A percentile compares a stretch with the other conserved stretches of the same genome.
Evolutionary conservation across 35 echinoderm and acorn worm species (phyloP).

Genomic region (Lytechinus variegatus): DNA sequence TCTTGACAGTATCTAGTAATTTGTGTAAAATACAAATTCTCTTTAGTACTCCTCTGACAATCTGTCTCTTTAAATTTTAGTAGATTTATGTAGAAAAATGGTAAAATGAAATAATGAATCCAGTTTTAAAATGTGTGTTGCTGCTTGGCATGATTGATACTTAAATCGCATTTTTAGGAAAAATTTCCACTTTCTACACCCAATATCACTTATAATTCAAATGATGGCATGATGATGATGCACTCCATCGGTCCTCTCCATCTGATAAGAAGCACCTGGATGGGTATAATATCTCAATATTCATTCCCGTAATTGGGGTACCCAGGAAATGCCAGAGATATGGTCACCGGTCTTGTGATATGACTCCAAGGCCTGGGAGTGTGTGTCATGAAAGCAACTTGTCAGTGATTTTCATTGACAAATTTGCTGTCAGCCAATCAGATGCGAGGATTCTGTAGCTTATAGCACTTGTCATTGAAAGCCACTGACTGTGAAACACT

Average conservation of each 20-base stretch:
- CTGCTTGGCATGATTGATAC: neutral
- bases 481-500: too few species aligned
- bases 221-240: neutral
- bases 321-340: constrained; percentile 1
- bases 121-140: neutral
- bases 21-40: too few species aligned
- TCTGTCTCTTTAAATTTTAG: too few species aligned
- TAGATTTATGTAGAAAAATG: too few species aligned
- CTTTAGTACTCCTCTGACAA: too few species aligned
- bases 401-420: too few species aligned
- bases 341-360: neutral
- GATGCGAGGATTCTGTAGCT: too few species aligned
- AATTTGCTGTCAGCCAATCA: too few species aligned
- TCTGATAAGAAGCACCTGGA: neutral
- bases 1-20: too few species aligned
- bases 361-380: neutral
- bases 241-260: neutral
- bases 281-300: constrained; percentile 23
- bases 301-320: neutral
- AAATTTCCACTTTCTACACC: neutral
- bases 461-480: too few species aligned
- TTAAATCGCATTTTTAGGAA: neutral
- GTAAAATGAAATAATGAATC: neutral
- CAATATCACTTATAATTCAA: neutral
- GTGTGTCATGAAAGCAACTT: too few species aligned